A percentile compares a stretch with the other conserved stretches of the same genome.
phyloP scores from a whole-genome alignment of 2,888 invertebrate species.

The Lasius platythorax region DNA sequence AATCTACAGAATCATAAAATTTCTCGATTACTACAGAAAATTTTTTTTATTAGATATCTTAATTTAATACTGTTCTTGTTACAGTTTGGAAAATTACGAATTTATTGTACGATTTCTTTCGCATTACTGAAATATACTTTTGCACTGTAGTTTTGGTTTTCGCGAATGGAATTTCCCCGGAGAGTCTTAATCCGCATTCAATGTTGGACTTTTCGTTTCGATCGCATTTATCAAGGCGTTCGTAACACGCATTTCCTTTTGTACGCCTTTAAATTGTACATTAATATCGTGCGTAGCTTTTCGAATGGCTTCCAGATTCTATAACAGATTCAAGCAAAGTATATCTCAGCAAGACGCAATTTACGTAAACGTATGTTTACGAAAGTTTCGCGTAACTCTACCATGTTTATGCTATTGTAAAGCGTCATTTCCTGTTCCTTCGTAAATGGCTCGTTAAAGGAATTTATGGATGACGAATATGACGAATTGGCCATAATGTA shows the following conservation, averaged over 20 bases:
- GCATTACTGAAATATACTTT: neutral
- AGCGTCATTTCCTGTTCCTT: slow-evolving; percentile 28
- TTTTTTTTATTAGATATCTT: neutral
- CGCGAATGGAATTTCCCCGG: neutral
- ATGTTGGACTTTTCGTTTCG: neutral
- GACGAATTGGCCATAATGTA: slow-evolving; percentile 10
- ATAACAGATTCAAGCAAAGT: slow-evolving; percentile 25
- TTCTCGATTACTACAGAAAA: neutral
- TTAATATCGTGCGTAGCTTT: slow-evolving; percentile 14
- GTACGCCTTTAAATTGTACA: neutral
- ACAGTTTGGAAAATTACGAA: neutral
- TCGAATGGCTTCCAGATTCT: slow-evolving; percentile 29
- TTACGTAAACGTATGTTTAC: neutral
- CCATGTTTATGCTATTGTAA: slow-evolving; percentile 22
- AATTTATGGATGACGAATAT: slow-evolving; percentile 1
- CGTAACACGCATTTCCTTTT: neutral
- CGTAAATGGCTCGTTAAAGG: neutral
- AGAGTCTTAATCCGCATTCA: neutral
- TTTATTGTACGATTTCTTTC: neutral
- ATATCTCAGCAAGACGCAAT: neutral
- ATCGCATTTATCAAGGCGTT: slow-evolving; percentile 8
- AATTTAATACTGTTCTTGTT: neutral
- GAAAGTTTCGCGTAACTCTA: neutral
- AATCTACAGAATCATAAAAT: neutral
- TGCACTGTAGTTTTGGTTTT: neutral